A percentile compares a stretch with the other conserved stretches of the same genome.
phyloP scores from a whole-genome alignment of 2,888 invertebrate species.

The Macrosiphum euphorbiae region DNA sequence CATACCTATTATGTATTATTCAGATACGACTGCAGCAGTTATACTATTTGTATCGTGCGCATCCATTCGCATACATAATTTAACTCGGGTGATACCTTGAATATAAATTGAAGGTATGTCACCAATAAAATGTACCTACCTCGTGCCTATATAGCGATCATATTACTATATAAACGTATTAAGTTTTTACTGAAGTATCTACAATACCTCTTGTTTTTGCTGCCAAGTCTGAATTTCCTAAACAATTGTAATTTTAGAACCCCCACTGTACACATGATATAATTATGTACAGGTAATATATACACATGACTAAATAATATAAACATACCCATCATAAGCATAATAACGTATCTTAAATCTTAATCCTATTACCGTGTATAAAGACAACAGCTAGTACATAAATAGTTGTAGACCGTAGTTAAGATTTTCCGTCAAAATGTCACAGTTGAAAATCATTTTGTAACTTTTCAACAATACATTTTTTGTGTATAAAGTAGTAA shows the following conservation, averaged over 20 bases:
- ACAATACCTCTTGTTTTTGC: background rate
- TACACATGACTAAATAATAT: background rate
- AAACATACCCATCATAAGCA: background rate
- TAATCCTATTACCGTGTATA: background rate
- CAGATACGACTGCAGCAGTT: background rate
- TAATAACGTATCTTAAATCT: background rate
- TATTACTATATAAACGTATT: background rate
- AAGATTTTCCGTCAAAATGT: background rate
- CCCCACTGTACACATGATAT: background rate
- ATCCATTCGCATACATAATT: slow-evolving; percentile 19
- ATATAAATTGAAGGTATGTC: slow-evolving; percentile 10
- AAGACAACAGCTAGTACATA: background rate
- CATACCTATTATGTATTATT: background rate
- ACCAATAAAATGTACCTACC: background rate
- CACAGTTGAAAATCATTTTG: no score
- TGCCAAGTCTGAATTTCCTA: background rate
- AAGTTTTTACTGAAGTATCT: background rate
- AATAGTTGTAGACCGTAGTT: background rate
- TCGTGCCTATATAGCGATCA: background rate
- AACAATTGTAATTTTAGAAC: background rate
- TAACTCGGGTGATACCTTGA: background rate
- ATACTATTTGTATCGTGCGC: background rate
- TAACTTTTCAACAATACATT: no score
- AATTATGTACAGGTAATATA: background rate
- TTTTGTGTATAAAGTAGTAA: no score